Base-by-base conservation (phyloP, 2,113 vertebrate genomes). In the Poeciliopsis occidentalis region DNA sequence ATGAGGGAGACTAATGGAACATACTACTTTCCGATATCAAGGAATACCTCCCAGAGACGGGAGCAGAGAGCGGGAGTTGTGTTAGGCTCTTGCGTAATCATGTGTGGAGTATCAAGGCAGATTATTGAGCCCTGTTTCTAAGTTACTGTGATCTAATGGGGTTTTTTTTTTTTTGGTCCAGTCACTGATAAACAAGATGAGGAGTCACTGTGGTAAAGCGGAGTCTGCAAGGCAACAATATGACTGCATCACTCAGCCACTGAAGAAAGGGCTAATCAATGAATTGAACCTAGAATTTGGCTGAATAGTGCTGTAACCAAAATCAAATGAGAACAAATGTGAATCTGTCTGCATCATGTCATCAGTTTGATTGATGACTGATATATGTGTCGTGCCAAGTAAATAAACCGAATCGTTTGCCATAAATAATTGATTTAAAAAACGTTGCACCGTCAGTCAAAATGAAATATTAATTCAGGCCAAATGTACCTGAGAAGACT, bases 1-100 rank as follows among this genome's bases (percentile, higher is more conserved):
- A 69, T 69, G 65, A 83, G 31, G 73, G 47, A 78, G 51, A 79
- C 83, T 77, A 84, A 84, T 88, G 79, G 78, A 86, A 70, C 85
- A 80, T 41, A 67, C n/a, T 34, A 71, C 75, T 72, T 64, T 75
- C 73, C 60, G 32, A 73, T 65, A 76, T 80, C 60, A 82, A 44
- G 80, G 67, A 76, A 70, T 44, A 80, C n/a, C 29, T 75, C 24
- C 54, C 60, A 57, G 80, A 69, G 60, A 10, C 73, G 60, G 79
- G 77, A 80, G 64, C 51, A 57, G 27, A 71, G 27, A 24, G 57
- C n/a, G 63, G 76, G 30, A 69, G 71, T 77, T 80, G 57, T 82
- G 77, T 74, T 66, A 78, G 37, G 60, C 54, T 60, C 44, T 73
- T 76, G 66, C 67, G 60, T 75, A 32, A 79, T 81, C 26, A 64